Conservation (phyloP, 2,113 vertebrate genomes). For the Psilopogon haemacephalus region DNA sequence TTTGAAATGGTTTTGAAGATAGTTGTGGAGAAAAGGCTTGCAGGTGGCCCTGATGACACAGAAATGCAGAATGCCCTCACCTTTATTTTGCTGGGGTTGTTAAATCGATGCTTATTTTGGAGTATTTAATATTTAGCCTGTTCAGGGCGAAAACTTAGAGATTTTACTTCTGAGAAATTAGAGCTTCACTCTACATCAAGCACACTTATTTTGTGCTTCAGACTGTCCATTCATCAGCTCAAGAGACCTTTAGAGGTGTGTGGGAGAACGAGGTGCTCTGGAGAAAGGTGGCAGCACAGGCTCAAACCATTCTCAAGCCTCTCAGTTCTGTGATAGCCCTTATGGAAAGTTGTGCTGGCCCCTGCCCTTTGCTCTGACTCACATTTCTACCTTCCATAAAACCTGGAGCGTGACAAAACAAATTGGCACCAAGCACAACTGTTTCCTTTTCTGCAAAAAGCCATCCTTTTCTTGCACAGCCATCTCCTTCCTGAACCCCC, state of each 20-base stretch:
- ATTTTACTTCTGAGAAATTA: neutral
- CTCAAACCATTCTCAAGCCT: neutral
- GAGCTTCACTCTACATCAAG: neutral
- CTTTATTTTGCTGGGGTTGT: neutral
- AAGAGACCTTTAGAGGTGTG: neutral
- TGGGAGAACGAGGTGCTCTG: neutral
- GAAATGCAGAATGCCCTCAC: neutral
- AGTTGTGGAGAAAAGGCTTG: neutral
- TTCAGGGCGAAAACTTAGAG: neutral
- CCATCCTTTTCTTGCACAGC: neutral
- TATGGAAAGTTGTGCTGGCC: neutral
- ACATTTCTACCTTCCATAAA: neutral
- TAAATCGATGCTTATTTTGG: neutral
- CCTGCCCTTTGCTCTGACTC: neutral
- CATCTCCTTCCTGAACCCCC: neutral
- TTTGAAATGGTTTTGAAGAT: neutral
- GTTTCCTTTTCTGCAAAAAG: neutral
- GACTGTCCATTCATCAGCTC: neutral
- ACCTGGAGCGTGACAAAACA: neutral
- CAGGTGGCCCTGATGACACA: constrained; percentile 43
- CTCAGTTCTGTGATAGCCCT: neutral
- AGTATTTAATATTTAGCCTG: neutral
- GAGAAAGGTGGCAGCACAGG: neutral
- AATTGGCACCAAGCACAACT: neutral
- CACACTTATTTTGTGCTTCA: neutral